Evolutionary conservation across 2,113 vertebrate genomes (phyloP), one percentile per base, ranked within the genome.

Genomic region (Takifugu bimaculatus): DNA sequence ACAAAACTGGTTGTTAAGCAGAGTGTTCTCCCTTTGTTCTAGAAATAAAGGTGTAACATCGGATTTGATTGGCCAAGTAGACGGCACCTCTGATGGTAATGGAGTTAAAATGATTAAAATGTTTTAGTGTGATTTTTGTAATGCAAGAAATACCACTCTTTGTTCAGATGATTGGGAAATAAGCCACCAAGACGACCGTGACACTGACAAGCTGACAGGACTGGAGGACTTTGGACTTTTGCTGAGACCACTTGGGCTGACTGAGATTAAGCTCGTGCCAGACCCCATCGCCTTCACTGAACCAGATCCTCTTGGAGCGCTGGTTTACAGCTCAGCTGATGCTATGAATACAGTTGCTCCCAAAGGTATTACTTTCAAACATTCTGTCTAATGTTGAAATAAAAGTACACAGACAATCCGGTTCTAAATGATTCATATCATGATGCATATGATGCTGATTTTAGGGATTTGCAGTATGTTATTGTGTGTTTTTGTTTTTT

Each of bases 151-250:
- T 13, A 11, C 52, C 2, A 55, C 6, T 74, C 10, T 81, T 60
- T 73, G 3, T 25, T 39, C 69, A 93, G 91, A 93, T 59, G 91
- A 92, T 44, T 93, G 92, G 91, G 92, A 93, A 75, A 79, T 89
- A 5, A 78, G 84, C 45, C 75, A 86, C 63, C 80, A 76, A 35
- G 88, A 89, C 0, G 85, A 88, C 27, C 70, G 69, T 9, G 88
- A 88, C 45, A 12, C 79, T 15, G 91, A 89, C 58, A 84, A 85
- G 42, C 74, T 92, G 70, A 92, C 91, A 1, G 92, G 92, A 50
- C 84, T 88, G 65, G 91, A 93, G 71, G 92, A 93, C 66, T 92
- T 91, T 70, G 91, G 86, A 15, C 65, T 89, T 51, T 73, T 92
- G 60, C 68, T 91, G 55, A 86, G 86, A 50, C 90, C 90, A 0